These are phyloP conservation scores for Paedocypris micromegethes DNA, from an alignment of 2,797 vertebrate genomes.

Conservation along the genomic window DNA sequence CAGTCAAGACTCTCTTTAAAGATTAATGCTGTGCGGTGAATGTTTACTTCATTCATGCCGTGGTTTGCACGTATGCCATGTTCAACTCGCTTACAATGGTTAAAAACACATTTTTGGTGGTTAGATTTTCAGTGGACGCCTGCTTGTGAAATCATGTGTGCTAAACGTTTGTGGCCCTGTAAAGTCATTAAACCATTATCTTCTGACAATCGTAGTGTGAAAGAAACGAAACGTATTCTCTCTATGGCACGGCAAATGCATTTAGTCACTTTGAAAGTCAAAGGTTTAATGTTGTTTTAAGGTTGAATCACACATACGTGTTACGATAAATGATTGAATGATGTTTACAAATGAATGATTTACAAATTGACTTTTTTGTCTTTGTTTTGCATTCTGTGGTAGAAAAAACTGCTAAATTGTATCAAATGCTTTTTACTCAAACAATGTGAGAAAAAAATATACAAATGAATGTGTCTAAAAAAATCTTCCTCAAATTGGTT, in stretches of 20 bases:
- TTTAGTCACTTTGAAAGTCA: not conserved
- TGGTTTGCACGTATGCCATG: not conserved
- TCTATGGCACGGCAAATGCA: not conserved
- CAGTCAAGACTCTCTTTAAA: conserved; percentile 42
- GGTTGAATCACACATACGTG: not conserved
- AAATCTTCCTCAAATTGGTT: conserved; percentile 47
- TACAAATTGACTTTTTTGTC: too few relatives aligned
- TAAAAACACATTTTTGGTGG: not conserved
- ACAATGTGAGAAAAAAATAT: too few relatives aligned
- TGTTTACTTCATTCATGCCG: not conserved
- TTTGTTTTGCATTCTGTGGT: too few relatives aligned
- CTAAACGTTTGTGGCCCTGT: not conserved
- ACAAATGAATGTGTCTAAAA: not conserved
- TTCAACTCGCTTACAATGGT: not conserved
- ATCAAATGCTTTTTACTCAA: not conserved
- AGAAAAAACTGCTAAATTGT: not conserved
- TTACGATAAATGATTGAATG: too few relatives aligned
- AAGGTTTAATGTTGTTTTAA: not conserved
- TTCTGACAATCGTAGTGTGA: conserved; percentile 3
- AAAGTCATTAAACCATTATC: conserved; percentile 1
- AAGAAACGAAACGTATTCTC: not conserved
- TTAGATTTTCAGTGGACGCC: not conserved
- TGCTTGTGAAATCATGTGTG: conserved; percentile 11
- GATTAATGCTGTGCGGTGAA: conserved; percentile 34
- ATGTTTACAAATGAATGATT: too few relatives aligned